Conservation (phyloP, 2,113 vertebrate genomes). For the Pipa parva region DNA sequence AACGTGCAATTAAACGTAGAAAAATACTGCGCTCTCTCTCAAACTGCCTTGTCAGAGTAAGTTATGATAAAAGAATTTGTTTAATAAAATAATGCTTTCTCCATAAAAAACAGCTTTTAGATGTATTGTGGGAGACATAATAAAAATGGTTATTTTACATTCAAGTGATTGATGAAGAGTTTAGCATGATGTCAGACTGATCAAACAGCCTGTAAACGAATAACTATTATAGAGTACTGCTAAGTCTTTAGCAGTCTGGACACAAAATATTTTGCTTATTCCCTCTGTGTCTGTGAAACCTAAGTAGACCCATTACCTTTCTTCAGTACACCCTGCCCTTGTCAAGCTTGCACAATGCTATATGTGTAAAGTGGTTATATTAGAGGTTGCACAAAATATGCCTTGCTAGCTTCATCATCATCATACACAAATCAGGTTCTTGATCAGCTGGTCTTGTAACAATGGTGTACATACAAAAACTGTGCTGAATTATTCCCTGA, state of each 20-base stretch:
- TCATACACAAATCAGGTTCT: too few relatives aligned
- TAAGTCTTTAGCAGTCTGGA: neutral
- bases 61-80: conserved; percentile 35
- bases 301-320: too few relatives aligned
- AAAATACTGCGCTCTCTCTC: conserved; percentile 25
- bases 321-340: too few relatives aligned
- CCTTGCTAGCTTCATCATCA: too few relatives aligned
- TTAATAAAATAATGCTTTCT: conserved; percentile 23
- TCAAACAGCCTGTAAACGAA: conserved; percentile 3
- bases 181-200: conserved; percentile 31
- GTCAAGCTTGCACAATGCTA: too few relatives aligned
- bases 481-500: too few relatives aligned
- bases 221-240: neutral
- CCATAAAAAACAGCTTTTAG: conserved; percentile 27
- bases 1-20: conserved; percentile 32
- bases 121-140: conserved; percentile 15
- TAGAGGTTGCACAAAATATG: too few relatives aligned
- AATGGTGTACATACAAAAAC: too few relatives aligned
- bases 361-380: too few relatives aligned
- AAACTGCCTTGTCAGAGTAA: conserved; percentile 32
- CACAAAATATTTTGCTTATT: too few relatives aligned
- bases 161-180: conserved; percentile 31
- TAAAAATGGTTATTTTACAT: conserved; percentile 30
- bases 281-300: too few relatives aligned
- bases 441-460: too few relatives aligned